A percentile compares a stretch with the other conserved stretches of the same genome.
These are phyloP conservation scores for Taenaris catops DNA, from an alignment of 2,888 invertebrate genomes.

Conservation along the genomic window DNA sequence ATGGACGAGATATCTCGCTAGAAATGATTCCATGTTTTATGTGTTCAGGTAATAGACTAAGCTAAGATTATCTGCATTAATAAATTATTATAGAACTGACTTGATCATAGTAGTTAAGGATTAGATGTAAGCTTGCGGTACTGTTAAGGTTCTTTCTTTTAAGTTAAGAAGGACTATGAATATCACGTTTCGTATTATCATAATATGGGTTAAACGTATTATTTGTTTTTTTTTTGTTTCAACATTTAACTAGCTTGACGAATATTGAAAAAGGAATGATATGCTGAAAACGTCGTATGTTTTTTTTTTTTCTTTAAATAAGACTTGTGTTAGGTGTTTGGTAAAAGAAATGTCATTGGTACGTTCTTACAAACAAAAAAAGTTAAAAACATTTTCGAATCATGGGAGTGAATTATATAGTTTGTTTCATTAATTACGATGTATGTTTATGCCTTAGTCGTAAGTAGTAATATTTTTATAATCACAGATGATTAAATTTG, in stretches of 20 bases:
- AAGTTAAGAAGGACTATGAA: conserved; percentile 18
- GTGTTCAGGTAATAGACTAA: conserved; percentile 31
- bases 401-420: conserved; percentile 40
- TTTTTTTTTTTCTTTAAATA: too few species aligned
- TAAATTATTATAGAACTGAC: conserved; percentile 64
- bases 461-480: conserved; percentile 74
- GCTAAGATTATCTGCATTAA: conserved; percentile 31
- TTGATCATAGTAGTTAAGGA: conserved; percentile 59
- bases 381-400: conserved; percentile 36
- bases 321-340: too few species aligned
- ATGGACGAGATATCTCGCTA: too few species aligned
- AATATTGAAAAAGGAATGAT: too few species aligned
- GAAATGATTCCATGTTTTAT: too few species aligned
- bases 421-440: conserved; percentile 40
- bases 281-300: too few species aligned
- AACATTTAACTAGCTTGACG: too few species aligned
- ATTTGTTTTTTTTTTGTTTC: neutral
- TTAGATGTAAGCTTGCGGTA: conserved; percentile 50
- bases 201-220: too few species aligned
- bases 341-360: conserved; percentile 32
- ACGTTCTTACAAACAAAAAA: conserved; percentile 47
- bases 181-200: conserved; percentile 13
- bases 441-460: conserved; percentile 50
- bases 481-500: conserved; percentile 33
- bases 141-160: conserved; percentile 21